These are phyloP conservation scores for Acrocephalus scirpaceus DNA, from an alignment of 2,797 vertebrate species.

Conservation along the genomic window DNA sequence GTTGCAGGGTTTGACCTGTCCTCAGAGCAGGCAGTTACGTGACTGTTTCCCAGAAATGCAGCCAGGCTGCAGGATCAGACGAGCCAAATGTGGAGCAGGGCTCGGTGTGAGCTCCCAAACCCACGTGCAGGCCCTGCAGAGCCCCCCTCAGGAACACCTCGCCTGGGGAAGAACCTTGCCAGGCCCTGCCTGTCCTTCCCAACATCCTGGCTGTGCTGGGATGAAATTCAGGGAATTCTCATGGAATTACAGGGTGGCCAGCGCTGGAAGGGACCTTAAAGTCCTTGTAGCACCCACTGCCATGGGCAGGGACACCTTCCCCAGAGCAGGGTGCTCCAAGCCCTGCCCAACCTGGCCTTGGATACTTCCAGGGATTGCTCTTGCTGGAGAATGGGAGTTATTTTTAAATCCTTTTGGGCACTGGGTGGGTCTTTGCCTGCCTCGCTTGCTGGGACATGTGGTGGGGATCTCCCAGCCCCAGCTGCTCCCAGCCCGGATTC, in stretches of 20 bases:
- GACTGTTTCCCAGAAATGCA: not conserved
- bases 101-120: accelerated
- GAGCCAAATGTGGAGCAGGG: not conserved
- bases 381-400: not conserved
- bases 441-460: conserved; percentile 31
- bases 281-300: not conserved
- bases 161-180: accelerated
- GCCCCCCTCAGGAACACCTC: not conserved
- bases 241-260: not conserved
- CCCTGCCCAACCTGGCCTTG: not conserved
- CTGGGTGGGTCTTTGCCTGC: not conserved
- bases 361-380: not conserved
- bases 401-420: not conserved
- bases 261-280: not conserved
- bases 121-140: not conserved
- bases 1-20: not conserved
- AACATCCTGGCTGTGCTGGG: not conserved
- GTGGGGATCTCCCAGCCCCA: not conserved
- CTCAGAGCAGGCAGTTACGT: not conserved
- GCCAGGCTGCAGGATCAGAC: not conserved
- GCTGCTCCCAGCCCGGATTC: conserved; percentile 9
- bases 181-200: not conserved
- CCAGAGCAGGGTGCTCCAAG: not conserved
- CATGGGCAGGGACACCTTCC: not conserved
- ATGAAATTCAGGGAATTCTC: not conserved